These are phyloP conservation scores for Romanomermis culicivorax DNA, from an alignment of 2,888 invertebrate genomes.

Conservation along the genomic window DNA sequence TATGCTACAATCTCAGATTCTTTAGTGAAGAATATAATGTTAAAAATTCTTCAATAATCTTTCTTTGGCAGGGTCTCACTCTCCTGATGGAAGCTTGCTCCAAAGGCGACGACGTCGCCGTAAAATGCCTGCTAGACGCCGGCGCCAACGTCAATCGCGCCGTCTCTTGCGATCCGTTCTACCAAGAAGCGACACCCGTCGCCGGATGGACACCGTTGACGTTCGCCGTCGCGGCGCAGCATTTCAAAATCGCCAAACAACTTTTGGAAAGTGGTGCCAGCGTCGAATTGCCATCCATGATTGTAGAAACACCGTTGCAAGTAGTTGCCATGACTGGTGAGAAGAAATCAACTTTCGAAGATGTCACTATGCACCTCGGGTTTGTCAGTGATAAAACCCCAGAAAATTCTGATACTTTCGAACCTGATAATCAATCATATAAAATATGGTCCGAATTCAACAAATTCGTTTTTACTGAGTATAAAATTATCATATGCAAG, in stretches of 20 bases:
- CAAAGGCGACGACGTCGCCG: slow-evolving; percentile 40
- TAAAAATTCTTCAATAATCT: too few relatives aligned
- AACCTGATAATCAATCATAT: too few relatives aligned
- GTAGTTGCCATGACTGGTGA: slow-evolving; percentile 41
- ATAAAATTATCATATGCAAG: too few relatives aligned
- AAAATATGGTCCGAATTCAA: too few relatives aligned
- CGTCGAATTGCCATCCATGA: slow-evolving; percentile 41
- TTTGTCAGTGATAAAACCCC: too few relatives aligned
- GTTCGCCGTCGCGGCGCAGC: slow-evolving; percentile 45
- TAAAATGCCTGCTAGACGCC: slow-evolving; percentile 11
- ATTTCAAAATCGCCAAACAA: slow-evolving; percentile 37
- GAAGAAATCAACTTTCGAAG: too few relatives aligned
- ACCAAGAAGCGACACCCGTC: too few relatives aligned
- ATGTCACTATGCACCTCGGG: too few relatives aligned
- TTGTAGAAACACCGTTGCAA: slow-evolving; percentile 67
- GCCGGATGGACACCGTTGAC: slow-evolving; percentile 58
- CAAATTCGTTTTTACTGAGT: too few relatives aligned
- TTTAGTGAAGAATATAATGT: background rate
- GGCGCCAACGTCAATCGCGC: slow-evolving; percentile 13
- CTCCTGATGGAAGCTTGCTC: slow-evolving; percentile 62
- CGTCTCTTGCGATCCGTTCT: slow-evolving; percentile 10
- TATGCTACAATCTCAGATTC: background rate
- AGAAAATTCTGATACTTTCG: too few relatives aligned
- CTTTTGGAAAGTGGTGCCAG: slow-evolving; percentile 54
- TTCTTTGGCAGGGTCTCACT: slow-evolving; percentile 46